phyloP scores from a whole-genome alignment of 1,140 invertebrate species.

The Ceratosolen fusciceps region DNA sequence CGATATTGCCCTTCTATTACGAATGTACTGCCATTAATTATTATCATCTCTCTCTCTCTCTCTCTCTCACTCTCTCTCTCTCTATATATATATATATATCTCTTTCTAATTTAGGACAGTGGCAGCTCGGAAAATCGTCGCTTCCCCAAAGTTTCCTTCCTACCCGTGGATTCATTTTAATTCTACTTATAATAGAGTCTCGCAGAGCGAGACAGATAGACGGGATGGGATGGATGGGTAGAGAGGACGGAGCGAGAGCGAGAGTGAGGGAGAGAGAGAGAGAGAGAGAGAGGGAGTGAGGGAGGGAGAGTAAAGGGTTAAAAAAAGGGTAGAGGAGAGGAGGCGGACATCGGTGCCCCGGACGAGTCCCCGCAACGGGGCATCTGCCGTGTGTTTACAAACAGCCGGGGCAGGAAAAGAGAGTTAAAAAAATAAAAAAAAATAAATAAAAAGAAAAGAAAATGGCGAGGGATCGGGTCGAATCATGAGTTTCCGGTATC shows the following conservation, averaged over 20 bases:
- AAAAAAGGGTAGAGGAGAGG: too few relatives aligned
- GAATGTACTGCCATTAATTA: constrained; percentile 22
- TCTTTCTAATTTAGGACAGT: not conserved
- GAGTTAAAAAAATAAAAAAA: not conserved
- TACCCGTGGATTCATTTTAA: too few relatives aligned
- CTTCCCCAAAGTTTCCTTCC: not conserved
- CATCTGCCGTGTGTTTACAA: constrained; percentile 29
- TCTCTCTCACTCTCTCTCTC: not conserved
- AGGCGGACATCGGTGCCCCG: too few relatives aligned
- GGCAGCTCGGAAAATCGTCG: not conserved
- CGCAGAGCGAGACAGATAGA: too few relatives aligned
- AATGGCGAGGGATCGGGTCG: not conserved
- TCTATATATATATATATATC: not conserved
- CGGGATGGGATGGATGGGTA: too few relatives aligned
- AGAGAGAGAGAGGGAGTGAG: too few relatives aligned
- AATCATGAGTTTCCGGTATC: constrained; percentile 20
- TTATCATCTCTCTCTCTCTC: not conserved
- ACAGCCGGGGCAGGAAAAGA: not conserved
- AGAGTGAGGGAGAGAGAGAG: too few relatives aligned
- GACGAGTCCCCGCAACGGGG: not conserved
- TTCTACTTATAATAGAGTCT: too few relatives aligned
- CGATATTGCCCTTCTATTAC: not conserved
- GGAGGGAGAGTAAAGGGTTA: too few relatives aligned
- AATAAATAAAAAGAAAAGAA: too few relatives aligned
- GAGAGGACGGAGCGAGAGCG: too few relatives aligned